Percentiles rank a stretch among this genome's conserved stretches.
phyloP scores from a whole-genome alignment of 1,140 invertebrate species.

The Homarus americanus region DNA sequence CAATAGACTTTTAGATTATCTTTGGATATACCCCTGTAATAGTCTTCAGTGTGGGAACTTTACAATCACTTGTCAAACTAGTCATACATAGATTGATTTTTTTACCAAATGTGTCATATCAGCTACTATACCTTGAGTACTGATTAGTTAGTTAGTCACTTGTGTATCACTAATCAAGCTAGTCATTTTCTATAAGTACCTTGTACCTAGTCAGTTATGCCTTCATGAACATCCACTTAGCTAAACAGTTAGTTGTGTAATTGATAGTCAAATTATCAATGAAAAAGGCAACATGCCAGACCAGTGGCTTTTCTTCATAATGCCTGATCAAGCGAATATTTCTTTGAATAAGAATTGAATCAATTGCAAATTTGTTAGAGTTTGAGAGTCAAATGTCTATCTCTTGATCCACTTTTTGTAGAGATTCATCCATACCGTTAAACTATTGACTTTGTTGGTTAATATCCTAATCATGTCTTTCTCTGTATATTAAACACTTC shows the following conservation, averaged over 20 bases:
- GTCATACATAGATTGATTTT: neutral
- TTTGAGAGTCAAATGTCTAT: too few relatives aligned
- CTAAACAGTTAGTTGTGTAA: neutral
- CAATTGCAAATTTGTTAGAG: too few relatives aligned
- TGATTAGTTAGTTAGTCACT: neutral
- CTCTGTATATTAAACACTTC: too few relatives aligned
- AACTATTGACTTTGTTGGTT: too few relatives aligned
- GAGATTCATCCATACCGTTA: too few relatives aligned
- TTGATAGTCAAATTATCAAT: neutral
- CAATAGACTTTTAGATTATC: neutral
- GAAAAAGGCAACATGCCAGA: neutral
- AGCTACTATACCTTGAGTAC: neutral
- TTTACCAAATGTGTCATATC: neutral
- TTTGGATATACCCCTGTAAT: neutral
- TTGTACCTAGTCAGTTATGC: neutral
- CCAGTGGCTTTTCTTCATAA: neutral
- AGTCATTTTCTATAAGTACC: neutral
- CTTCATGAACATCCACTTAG: neutral
- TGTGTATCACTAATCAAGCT: too few relatives aligned
- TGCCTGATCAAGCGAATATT: neutral
- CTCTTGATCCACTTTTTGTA: too few relatives aligned
- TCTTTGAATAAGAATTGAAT: too few relatives aligned
- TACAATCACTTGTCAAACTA: neutral
- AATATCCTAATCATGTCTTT: too few relatives aligned
- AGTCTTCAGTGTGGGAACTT: neutral